Conservation (phyloP, 2,797 vertebrate species). For the Anolis apletophallus region DNA sequence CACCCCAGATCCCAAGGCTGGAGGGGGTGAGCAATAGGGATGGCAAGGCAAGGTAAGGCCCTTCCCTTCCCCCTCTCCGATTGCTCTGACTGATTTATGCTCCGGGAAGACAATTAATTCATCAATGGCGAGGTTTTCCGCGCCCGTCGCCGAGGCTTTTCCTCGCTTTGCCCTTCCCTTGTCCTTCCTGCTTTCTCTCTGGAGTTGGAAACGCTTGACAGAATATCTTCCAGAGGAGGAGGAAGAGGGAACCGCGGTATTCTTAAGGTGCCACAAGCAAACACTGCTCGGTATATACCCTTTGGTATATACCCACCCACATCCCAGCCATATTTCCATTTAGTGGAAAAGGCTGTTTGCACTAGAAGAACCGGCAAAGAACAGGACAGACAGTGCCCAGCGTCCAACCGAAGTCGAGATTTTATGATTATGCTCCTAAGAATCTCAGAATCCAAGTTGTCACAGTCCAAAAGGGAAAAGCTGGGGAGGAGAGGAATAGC, state of each 20-base stretch:
- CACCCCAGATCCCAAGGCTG: too few relatives aligned
- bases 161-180: neutral
- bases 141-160: neutral
- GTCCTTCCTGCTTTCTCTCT: slow-evolving; percentile 35
- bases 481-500: slow-evolving; percentile 23
- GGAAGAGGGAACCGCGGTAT: neutral
- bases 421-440: neutral
- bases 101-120: neutral
- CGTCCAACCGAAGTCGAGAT: slow-evolving; percentile 22
- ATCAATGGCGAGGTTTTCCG: neutral
- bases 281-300: neutral
- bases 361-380: neutral
- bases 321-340: slow-evolving; percentile 28
- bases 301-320: slow-evolving; percentile 19
- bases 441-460: slow-evolving; percentile 27
- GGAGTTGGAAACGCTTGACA: slow-evolving; percentile 28
- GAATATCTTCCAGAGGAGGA: neutral
- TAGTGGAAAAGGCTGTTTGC: slow-evolving; percentile 14
- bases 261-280: slow-evolving; percentile 36
- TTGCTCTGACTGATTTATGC: neutral
- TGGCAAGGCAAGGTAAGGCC: too few relatives aligned
- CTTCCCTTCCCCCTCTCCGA: neutral
- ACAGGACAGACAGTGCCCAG: slow-evolving; percentile 39
- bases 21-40: neutral
- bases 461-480: slow-evolving; percentile 23